Conservation (phyloP, 2,888 invertebrate genomes). For the Bedellia somnulentella region DNA sequence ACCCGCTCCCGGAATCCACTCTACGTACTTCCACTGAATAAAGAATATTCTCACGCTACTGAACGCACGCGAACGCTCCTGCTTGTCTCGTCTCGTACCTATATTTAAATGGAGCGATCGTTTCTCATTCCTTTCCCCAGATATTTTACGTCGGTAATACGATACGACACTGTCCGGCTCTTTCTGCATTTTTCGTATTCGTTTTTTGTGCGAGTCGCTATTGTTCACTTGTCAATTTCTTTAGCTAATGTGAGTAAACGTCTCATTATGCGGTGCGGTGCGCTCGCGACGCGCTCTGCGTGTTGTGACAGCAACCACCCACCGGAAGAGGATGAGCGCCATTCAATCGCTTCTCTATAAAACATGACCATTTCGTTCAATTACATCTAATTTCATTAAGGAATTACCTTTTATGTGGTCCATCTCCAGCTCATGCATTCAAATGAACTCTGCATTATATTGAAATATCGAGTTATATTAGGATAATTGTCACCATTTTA, state of each 20-base stretch:
- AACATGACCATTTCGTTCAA: conserved; percentile 56
- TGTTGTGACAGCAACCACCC: conserved; percentile 62
- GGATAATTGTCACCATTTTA: too few relatives aligned
- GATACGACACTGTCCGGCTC: conserved; percentile 61
- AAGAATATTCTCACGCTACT: conserved; percentile 60
- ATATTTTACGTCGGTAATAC: conserved; percentile 61
- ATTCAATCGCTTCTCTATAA: conserved; percentile 45
- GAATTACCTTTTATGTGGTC: too few relatives aligned
- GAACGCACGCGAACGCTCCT: conserved; percentile 55
- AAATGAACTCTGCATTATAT: too few relatives aligned
- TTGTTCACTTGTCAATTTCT: conserved; percentile 63
- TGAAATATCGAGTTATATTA: too few relatives aligned
- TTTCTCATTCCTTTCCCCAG: conserved; percentile 58
- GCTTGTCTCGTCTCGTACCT: conserved; percentile 30
- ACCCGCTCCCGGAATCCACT: too few relatives aligned
- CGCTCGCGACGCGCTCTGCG: conserved; percentile 55
- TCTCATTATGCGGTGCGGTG: conserved; percentile 59
- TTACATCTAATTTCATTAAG: too few relatives aligned
- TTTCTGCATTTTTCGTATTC: conserved; percentile 49
- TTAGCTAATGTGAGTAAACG: conserved; percentile 62
- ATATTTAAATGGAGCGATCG: conserved; percentile 55
- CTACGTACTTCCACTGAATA: conserved; percentile 43
- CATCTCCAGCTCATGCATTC: too few relatives aligned
- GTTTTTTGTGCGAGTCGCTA: conserved; percentile 48
- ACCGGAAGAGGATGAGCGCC: conserved; percentile 57